phyloP scores from a whole-genome alignment of 2,113 vertebrate species.

The Antechinus stuartii region DNA sequence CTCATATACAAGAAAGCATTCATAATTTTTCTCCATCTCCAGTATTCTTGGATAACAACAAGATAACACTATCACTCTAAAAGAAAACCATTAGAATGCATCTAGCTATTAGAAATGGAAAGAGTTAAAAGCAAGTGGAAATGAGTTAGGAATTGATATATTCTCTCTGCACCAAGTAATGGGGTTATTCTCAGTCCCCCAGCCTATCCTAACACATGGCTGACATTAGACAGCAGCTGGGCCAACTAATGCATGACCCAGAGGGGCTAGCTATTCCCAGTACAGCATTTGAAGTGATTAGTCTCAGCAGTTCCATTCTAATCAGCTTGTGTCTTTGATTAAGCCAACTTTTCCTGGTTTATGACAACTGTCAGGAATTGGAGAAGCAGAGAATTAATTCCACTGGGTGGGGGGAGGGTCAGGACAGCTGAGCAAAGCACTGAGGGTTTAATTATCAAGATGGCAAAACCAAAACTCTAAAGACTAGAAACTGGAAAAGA shows the following conservation, averaged over 20 bases:
- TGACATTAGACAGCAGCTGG: constrained; percentile 40
- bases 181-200: constrained; percentile 34
- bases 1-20: background rate
- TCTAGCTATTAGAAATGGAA: background rate
- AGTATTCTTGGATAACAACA: background rate
- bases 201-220: constrained; percentile 32
- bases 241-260: constrained; percentile 56
- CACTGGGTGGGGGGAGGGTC: background rate
- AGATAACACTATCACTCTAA: background rate
- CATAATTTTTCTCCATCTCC: background rate
- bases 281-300: constrained; percentile 64
- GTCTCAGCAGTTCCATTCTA: constrained; percentile 66
- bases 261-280: constrained; percentile 52
- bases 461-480: background rate
- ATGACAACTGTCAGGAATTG: constrained; percentile 59
- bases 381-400: constrained; percentile 62
- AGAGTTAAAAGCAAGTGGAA: background rate
- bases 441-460: background rate
- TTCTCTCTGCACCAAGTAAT: background rate
- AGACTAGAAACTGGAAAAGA: background rate
- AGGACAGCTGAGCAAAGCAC: constrained; percentile 58
- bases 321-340: constrained; percentile 72
- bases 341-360: constrained; percentile 73
- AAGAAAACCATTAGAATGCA: background rate
- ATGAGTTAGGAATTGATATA: background rate